Evolutionary conservation across 2,888 invertebrate species (phyloP), one percentile per base, ranked within the genome.

Genomic region (Melangyna quadrimaculata): DNA sequence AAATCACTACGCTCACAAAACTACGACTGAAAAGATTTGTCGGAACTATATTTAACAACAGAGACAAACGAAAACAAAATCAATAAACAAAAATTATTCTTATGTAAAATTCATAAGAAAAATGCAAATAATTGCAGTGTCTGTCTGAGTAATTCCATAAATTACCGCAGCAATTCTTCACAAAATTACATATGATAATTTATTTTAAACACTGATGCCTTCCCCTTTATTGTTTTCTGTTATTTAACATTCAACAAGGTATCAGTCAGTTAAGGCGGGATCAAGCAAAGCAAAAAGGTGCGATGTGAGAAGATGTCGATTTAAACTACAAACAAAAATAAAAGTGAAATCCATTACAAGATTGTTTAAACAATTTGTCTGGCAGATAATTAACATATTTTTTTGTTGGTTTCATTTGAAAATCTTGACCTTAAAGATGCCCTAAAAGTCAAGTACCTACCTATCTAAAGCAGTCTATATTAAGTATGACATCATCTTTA

Each of bases 121-220:
- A 69, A 73, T 73, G 59, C 43, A 70, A 75, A 75, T 70, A 55
- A 51, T 67, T 67, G 67, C 51, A 67, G 35, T 32, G 12, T 43
- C 45, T 45, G 55, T 2, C 61, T 69, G 17, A 80, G 71, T 55
- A 61, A 78, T 73, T 82, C 78, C 78, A 82, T 78, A 78, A 82
- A 82, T 73, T 78, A 78, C 37, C 55, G n/a, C n/a, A 69, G 69
- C 48, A 78, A 72, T 69, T 53, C 70, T 24, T 72, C 71, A 37
- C 17, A 19, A 73, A 82, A 69, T 63, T 63, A 69, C 53, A 78
- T 3, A 51, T 78, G 69, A 70, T 83, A 63, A 78, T 78, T 78
- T 78, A 73, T 83, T 70, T 78, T 73, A 32, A 72, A 55, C 59
- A 43, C 10, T n/a, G n/a, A n/a, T 29, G n/a, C 12, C 51, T 70